Evolutionary conservation across 1,140 invertebrate species (phyloP), one percentile per base, ranked within the genome.

Genomic region (Pygmarrhopalites habei): DNA sequence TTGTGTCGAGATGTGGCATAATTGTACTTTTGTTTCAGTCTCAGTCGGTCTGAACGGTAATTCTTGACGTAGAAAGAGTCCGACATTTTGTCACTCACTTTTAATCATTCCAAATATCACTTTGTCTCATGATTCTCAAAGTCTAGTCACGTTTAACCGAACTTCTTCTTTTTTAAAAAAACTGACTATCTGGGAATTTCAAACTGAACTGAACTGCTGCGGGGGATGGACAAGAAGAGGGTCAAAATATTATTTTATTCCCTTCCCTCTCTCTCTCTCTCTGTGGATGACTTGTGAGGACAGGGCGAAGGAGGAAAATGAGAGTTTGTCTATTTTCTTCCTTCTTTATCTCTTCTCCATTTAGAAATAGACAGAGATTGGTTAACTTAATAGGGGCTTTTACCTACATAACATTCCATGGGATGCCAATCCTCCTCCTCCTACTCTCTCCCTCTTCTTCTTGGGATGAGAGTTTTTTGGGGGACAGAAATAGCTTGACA

Each of bases 41-140:
- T 64, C 25, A 66, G 41, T 32, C 62, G 65, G 26, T 66, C 53
- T 39, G 58, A 60, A 47, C 60, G 46, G 30, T 65, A 68, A 62
- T 62, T 69, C 60, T 65, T 64, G 25, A 68, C 65, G 52, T 68
- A 69, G 30, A 66, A 43, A 2, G 35, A 43, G 26, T 26, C 23
- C 5, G 28, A 43, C 10, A 58, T 58, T 19, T 56, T 28, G n/a
- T n/a, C n/a, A 12, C 12, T 35, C 53, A 56, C 4, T 56, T 10
- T 35, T 35, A n/a, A n/a, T n/a, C n/a, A n/a, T 43, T 21, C 29
- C 51, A 3, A 28, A 55, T 29, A 10, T 32, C 26, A 12, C 26
- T 41, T 39, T 5, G 5, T 19, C 14, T 10, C 26, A 26, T 10
- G 7, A 52, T n/a, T 14, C 19, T 28, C 49, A 29, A 17, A 4